Evolutionary conservation across 2,113 vertebrate species (phyloP).

Genomic region (Eurypyga helias): DNA sequence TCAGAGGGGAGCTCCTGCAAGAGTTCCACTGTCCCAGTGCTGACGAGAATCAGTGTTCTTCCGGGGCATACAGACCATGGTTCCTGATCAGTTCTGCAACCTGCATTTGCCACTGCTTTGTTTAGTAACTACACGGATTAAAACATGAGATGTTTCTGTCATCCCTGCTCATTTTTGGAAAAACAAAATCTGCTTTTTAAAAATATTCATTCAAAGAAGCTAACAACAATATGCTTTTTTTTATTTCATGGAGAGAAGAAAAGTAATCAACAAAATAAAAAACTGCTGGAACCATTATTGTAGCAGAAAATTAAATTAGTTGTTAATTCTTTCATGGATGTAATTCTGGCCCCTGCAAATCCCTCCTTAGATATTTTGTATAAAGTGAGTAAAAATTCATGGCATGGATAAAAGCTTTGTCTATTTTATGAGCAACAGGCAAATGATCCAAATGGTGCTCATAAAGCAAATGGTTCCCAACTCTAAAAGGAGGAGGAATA

Average conservation of each 20-base stretch:
- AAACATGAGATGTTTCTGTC: not conserved
- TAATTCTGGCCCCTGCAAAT: conserved; percentile 62
- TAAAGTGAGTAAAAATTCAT: conserved; percentile 71
- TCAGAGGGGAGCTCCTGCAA: not conserved
- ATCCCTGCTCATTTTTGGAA: not conserved
- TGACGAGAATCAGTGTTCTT: not conserved
- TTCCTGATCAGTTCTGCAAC: not conserved
- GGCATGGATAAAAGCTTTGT: conserved; percentile 66
- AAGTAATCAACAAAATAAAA: conserved; percentile 50
- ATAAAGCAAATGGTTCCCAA: conserved; percentile 61
- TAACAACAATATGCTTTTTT: not conserved
- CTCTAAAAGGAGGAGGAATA: conserved; percentile 44
- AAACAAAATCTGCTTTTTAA: not conserved
- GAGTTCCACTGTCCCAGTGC: not conserved
- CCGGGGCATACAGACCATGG: fast-evolving
- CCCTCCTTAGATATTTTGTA: conserved; percentile 69
- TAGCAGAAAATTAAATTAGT: conserved; percentile 63
- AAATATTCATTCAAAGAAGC: not conserved
- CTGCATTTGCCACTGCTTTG: not conserved
- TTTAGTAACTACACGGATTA: not conserved
- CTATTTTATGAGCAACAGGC: conserved; percentile 60
- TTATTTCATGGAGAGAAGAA: not conserved
- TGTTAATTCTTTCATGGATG: conserved; percentile 66
- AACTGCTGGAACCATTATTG: conserved; percentile 31
- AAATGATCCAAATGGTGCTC: conserved; percentile 64